Base-by-base conservation (phyloP, 37 sponge, comb jelly and placozoan species). In the Cladorhizidae sp. region DNA sequence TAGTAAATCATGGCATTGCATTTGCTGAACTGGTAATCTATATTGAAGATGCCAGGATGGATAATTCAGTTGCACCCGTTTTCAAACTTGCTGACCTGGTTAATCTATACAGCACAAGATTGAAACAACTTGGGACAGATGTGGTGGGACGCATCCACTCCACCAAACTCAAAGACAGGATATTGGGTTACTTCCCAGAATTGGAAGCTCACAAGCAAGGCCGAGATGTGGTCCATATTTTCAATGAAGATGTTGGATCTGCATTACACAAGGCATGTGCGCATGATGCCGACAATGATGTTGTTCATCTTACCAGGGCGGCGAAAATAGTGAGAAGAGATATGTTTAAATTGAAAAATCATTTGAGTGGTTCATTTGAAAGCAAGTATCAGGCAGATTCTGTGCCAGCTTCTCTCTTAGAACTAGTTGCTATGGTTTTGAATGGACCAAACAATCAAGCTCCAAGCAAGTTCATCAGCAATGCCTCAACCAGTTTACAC, bases 81-180 rank as follows among this genome's bases (percentile, higher is more conserved):
- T 79, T 79, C 29, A 68, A 72, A 35, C 70, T 79, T 9, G 15
- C 42, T 37, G 68, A 79, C 37, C 68, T 80, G 31, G 57, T 58
- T 25, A 32, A 69, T 21, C 52, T 80, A n/a, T 79, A 79, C 49
- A 50, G 37, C 45, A 41, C 80, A 11, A 33, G 80, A 23, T 11
- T 79, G 80, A 50, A 79, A 39, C 80, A 79, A 40, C 50, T 79
- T 68, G 81, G 81, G 26, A 56, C 56, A 33, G 33, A 31, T 20
- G 54, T 67, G 25, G n/a, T 23, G 6, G 77, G 40, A 31, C 40
- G 77, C 33, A 55, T 76, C 17, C 36, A 58, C 63, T 61, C 77
- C 29, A 42, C 36, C 2, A 37, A 79, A n/a, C n/a, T n/a, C n/a
- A n/a, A 79, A 40, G 22, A 79, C 40, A 61, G 80, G 17, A 32